Conservation (phyloP, 2,888 invertebrate genomes). For the Cerceris rybyensis region DNA sequence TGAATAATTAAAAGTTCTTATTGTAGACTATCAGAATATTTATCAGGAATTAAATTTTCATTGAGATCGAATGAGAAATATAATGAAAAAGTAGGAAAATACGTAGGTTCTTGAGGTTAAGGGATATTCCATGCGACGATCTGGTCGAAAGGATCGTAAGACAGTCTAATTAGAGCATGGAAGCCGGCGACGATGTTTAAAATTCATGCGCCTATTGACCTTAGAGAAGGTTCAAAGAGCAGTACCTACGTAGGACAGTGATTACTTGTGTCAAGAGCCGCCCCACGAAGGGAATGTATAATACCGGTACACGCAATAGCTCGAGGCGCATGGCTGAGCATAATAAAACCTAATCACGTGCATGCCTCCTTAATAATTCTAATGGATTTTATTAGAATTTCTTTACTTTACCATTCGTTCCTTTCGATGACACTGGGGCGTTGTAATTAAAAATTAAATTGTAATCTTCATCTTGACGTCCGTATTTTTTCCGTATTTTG, state of each 20-base stretch:
- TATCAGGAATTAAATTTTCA: too few species aligned
- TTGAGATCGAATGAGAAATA: too few species aligned
- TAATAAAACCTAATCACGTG: conserved; percentile 55
- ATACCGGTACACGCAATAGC: conserved; percentile 30
- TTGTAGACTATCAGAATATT: too few species aligned
- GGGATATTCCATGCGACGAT: too few species aligned
- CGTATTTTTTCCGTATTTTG: neutral
- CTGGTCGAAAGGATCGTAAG: conserved; percentile 34
- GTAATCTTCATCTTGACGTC: neutral
- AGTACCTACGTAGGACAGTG: conserved; percentile 43
- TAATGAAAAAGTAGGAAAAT: too few species aligned
- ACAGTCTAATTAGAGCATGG: conserved; percentile 52
- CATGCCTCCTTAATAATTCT: conserved; percentile 33
- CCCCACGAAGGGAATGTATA: conserved; percentile 48
- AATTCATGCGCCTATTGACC: conserved; percentile 65
- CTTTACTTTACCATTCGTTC: conserved; percentile 2
- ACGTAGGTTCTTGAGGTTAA: too few species aligned
- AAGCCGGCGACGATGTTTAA: conserved; percentile 54
- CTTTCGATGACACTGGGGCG: neutral
- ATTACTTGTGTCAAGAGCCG: conserved; percentile 58
- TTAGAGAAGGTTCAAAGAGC: conserved; percentile 58
- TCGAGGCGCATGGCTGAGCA: conserved; percentile 49
- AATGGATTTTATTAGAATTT: conserved; percentile 24
- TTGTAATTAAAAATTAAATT: neutral
- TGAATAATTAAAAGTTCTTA: too few species aligned